These are phyloP conservation scores for Varroa destructor DNA, from an alignment of 1,140 invertebrate genomes.

Conservation along the genomic window DNA sequence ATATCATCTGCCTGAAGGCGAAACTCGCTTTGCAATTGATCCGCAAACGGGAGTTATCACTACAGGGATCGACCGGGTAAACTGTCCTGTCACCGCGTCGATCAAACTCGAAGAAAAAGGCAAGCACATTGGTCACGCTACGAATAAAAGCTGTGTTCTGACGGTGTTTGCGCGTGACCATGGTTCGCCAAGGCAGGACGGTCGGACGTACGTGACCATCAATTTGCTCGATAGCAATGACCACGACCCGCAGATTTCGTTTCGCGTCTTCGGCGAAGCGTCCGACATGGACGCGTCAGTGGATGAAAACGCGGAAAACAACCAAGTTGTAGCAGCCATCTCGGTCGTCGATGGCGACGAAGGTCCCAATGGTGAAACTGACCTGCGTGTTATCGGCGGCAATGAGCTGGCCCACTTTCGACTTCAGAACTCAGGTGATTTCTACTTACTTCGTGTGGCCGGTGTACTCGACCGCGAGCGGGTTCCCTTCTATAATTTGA, in stretches of 20 bases:
- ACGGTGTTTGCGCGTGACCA: slow-evolving; percentile 85
- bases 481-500: slow-evolving; percentile 78
- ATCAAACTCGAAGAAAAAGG: slow-evolving; percentile 40
- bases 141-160: slow-evolving; percentile 69
- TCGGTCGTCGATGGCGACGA: slow-evolving; percentile 78
- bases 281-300: slow-evolving; percentile 68
- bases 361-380: slow-evolving; percentile 73
- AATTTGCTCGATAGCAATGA: slow-evolving; percentile 74
- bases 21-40: slow-evolving; percentile 61
- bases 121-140: slow-evolving; percentile 6
- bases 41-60: slow-evolving; percentile 70
- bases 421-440: slow-evolving; percentile 63
- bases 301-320: slow-evolving; percentile 78
- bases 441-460: slow-evolving; percentile 79
- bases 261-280: slow-evolving; percentile 61
- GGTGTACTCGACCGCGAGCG: slow-evolving; percentile 80
- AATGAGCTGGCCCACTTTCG: slow-evolving; percentile 81
- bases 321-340: slow-evolving; percentile 80
- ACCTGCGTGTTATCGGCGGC: slow-evolving; percentile 63
- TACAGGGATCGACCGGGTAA: slow-evolving; percentile 41
- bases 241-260: slow-evolving; percentile 80
- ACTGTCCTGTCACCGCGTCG: slow-evolving; percentile 51
- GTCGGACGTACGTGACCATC: slow-evolving; percentile 82
- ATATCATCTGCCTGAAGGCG: slow-evolving; percentile 68
- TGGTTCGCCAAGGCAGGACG: slow-evolving; percentile 72